Evolutionary conservation across 2,113 vertebrate species (phyloP).

Genomic region (Struthidea cinerea): DNA sequence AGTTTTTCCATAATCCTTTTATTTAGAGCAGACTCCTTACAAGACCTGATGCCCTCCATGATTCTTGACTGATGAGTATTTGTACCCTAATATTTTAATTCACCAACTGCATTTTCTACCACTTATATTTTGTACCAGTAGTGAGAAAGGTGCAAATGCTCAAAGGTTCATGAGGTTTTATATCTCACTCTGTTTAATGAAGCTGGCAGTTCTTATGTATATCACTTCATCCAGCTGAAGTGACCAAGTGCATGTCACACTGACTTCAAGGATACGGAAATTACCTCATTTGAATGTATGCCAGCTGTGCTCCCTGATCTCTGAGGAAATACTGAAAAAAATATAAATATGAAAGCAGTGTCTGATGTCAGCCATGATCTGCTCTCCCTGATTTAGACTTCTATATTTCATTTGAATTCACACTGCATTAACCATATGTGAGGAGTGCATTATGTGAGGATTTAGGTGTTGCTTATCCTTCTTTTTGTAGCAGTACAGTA

Average conservation of each 20-base stretch:
- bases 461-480: neutral
- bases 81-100: neutral
- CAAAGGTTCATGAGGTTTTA: neutral
- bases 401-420: constrained; percentile 12
- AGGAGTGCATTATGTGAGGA: neutral
- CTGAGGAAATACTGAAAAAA: constrained; percentile 5
- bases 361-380: neutral
- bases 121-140: neutral
- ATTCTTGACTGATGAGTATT: neutral
- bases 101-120: neutral
- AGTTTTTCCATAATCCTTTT: neutral
- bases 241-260: neutral
- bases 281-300: neutral
- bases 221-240: neutral
- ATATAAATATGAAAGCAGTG: neutral
- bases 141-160: neutral
- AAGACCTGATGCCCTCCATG: neutral
- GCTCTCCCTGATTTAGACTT: neutral
- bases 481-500: neutral
- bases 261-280: neutral
- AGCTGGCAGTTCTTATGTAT: neutral
- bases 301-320: neutral
- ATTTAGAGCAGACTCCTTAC: neutral
- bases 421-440: constrained; percentile 9
- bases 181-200: neutral